phyloP scores from a whole-genome alignment of 2,113 vertebrate genomes.

The Paracanthobrama guichenoti region DNA sequence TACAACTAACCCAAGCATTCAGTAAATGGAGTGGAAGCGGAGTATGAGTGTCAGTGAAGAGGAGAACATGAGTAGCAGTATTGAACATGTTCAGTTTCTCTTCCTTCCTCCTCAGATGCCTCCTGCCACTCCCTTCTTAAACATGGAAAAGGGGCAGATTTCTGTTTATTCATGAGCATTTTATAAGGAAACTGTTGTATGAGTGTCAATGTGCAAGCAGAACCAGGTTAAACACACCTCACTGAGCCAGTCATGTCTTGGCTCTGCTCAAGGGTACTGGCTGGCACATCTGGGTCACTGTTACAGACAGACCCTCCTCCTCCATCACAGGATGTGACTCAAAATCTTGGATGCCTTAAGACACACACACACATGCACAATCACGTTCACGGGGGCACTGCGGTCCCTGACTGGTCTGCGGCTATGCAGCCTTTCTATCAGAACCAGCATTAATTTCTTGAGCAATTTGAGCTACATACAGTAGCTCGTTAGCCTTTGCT shows the following conservation, averaged over 20 bases:
- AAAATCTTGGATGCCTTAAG: slow-evolving; percentile 27
- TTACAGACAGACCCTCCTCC: slow-evolving; percentile 32
- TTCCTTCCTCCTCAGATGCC: neutral
- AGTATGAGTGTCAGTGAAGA: neutral
- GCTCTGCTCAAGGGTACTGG: slow-evolving; percentile 37
- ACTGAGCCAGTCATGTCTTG: slow-evolving; percentile 32
- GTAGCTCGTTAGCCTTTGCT: too few species aligned
- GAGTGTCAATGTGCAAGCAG: neutral
- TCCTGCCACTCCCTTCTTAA: neutral
- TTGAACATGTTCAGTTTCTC: neutral
- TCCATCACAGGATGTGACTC: slow-evolving; percentile 13
- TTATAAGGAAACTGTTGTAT: neutral
- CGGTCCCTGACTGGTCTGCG: too few species aligned
- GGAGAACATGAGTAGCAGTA: neutral
- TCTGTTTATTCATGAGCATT: neutral
- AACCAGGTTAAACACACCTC: slow-evolving; percentile 17
- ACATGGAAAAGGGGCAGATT: neutral
- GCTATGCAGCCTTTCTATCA: too few species aligned
- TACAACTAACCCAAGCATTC: neutral
- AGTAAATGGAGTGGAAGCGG: neutral
- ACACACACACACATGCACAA: slow-evolving; percentile 15
- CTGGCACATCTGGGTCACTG: slow-evolving; percentile 62
- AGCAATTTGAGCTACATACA: too few species aligned
- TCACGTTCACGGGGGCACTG: too few species aligned
- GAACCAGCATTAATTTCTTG: too few species aligned